phyloP scores from a whole-genome alignment of 2,888 invertebrate species.

The Cyclophora punctaria region DNA sequence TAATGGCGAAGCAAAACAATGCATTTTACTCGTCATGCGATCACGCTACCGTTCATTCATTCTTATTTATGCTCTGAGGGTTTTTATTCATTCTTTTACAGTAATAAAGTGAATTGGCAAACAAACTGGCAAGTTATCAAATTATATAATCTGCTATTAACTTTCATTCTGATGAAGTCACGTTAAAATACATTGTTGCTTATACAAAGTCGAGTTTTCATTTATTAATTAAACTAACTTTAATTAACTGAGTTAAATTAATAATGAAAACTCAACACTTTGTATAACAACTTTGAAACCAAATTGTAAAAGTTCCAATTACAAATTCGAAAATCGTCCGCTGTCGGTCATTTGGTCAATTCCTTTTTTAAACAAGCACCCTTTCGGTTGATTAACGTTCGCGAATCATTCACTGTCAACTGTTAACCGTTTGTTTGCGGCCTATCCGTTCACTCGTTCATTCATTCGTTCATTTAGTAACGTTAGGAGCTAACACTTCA shows the following conservation, averaged over 20 bases:
- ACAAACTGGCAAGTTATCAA: no score
- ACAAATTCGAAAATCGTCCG: constrained; percentile 18
- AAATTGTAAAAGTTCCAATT: constrained; percentile 11
- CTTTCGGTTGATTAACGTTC: constrained; percentile 35
- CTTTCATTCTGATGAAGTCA: no score
- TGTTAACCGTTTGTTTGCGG: constrained; percentile 39
- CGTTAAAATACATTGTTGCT: no score
- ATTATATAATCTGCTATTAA: no score
- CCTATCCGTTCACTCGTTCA: constrained; percentile 41
- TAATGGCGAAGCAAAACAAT: background rate
- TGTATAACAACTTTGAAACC: background rate
- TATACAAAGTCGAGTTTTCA: no score
- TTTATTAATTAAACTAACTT: no score
- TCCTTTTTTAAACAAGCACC: constrained; percentile 28
- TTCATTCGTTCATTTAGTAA: constrained; percentile 46
- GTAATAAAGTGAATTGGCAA: no score
- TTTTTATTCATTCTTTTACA: background rate
- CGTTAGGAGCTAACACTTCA: constrained; percentile 27
- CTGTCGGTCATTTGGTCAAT: constrained; percentile 21
- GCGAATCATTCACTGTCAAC: constrained; percentile 53
- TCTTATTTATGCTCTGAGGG: background rate
- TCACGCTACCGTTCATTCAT: background rate
- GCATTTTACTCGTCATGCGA: background rate
- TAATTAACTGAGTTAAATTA: no score
- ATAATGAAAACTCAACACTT: no score